Evolutionary conservation across 2,797 vertebrate genomes (phyloP), one percentile per base, ranked within the genome.

Genomic region (Melanotaenia nigrans): DNA sequence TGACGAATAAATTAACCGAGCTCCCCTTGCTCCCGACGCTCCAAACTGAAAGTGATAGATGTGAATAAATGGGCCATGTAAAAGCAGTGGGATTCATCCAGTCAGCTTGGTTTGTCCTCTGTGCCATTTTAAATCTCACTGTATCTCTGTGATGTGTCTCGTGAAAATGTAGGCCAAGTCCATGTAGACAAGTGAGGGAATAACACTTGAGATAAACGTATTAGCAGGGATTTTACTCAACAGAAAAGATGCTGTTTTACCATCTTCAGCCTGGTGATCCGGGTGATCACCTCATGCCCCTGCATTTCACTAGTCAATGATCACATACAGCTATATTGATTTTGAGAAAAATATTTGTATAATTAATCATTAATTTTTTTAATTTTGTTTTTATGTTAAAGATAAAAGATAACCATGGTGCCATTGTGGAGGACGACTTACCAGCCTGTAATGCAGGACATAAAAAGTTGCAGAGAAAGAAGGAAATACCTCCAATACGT

Each of bases 1-100:
- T 13, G 18, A 69, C 71, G 78, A 84, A 82, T 87, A 82, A 85
- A 91, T 85, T 82, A 81, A 73, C 67, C 68, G 38, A 72, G 68
- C 55, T 64, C 70, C 55, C 47, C 35, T 20, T 4, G 60, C 61
- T 80, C 73, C 79, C 42, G 16, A 64, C 0, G 68, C 73, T 85
- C 63, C 73, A 65, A 81, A 82, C 79, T 61, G 36, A 82, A 77
- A 79, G 82, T 88, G 83, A 89, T 84, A 83, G 80, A 86, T 88
- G 82, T 73, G 87, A 90, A 88, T 75, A 84, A 85, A 83, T 78
- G 79, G 71, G 78, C 70, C 78, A 74, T 73, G 72, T 72, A 82
- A 75, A 85, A 77, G 79, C 78, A 59, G 58, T 73, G 77, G 73
- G 81, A 88, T 67, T 81, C 75, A 66, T 76, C 62, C 71, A 66